These are phyloP conservation scores for Columba janthina DNA, from an alignment of 2,113 vertebrate species.

Conservation along the genomic window DNA sequence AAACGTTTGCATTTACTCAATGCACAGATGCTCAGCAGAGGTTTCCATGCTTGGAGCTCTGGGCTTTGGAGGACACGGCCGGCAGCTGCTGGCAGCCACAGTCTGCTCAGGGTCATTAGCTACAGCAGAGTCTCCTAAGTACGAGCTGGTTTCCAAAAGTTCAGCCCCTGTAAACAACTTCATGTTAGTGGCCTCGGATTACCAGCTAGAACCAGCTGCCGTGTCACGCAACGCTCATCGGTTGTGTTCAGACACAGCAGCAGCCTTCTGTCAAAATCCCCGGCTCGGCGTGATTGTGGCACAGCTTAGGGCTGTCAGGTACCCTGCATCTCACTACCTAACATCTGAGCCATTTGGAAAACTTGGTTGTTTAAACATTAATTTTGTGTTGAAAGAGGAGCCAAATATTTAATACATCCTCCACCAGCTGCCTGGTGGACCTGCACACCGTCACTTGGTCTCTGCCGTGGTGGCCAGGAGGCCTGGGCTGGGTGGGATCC, in stretches of 20 bases:
- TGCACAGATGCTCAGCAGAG: not conserved
- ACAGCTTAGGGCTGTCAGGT: not conserved
- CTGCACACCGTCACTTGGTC: accelerated
- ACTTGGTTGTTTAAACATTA: not conserved
- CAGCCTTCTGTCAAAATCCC: not conserved
- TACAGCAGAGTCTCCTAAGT: not conserved
- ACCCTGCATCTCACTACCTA: accelerated
- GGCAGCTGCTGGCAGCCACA: not conserved
- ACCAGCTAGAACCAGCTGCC: not conserved
- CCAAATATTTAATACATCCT: not conserved
- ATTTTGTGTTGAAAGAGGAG: not conserved
- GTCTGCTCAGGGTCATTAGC: not conserved
- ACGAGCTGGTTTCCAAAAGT: not conserved
- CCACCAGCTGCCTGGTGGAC: not conserved
- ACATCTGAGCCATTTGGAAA: not conserved
- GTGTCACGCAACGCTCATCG: accelerated
- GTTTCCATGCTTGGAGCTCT: not conserved
- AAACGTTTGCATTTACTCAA: not conserved
- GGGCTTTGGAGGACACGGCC: not conserved
- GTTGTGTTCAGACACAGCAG: not conserved
- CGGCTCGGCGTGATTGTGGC: accelerated
- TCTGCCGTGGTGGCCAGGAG: not conserved
- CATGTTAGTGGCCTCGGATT: accelerated
- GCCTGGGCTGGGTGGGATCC: not conserved
- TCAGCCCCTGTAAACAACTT: not conserved